A percentile compares a stretch with the other conserved stretches of the same genome.
These are phyloP conservation scores for Neoitamus cyanurus DNA, from an alignment of 2,888 invertebrate genomes.

Conservation along the genomic window DNA sequence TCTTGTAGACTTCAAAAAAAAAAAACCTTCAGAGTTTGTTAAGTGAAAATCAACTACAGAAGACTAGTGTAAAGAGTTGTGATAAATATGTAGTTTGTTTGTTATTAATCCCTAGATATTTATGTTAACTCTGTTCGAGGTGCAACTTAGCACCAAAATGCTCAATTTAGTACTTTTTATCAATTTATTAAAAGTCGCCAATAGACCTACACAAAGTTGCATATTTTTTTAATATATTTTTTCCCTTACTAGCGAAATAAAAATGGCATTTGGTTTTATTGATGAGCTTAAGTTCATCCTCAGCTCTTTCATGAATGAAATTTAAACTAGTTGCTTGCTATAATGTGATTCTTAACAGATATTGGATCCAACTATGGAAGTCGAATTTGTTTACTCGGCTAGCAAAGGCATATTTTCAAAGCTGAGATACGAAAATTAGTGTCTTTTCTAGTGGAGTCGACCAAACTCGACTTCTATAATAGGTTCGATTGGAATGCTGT, in stretches of 20 bases:
- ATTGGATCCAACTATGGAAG: too few species aligned
- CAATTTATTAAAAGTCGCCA: constrained; percentile 29
- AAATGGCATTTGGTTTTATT: neutral
- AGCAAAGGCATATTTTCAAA: too few species aligned
- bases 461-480: too few species aligned
- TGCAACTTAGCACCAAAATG: neutral
- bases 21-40: neutral
- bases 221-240: constrained; percentile 15
- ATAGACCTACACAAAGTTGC: neutral
- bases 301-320: neutral
- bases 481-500: too few species aligned
- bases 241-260: neutral
- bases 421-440: too few species aligned
- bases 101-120: constrained; percentile 25
- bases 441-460: too few species aligned
- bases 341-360: neutral
- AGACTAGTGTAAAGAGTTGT: constrained; percentile 30
- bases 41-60: neutral
- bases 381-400: too few species aligned
- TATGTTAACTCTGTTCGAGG: constrained; percentile 10
- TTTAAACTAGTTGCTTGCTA: neutral
- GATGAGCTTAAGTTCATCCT: neutral
- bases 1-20: neutral
- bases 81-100: constrained; percentile 29
- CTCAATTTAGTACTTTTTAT: constrained; percentile 33